Conservation (phyloP, 1,140 invertebrate species). For the Yoshiicerus persimilis region DNA sequence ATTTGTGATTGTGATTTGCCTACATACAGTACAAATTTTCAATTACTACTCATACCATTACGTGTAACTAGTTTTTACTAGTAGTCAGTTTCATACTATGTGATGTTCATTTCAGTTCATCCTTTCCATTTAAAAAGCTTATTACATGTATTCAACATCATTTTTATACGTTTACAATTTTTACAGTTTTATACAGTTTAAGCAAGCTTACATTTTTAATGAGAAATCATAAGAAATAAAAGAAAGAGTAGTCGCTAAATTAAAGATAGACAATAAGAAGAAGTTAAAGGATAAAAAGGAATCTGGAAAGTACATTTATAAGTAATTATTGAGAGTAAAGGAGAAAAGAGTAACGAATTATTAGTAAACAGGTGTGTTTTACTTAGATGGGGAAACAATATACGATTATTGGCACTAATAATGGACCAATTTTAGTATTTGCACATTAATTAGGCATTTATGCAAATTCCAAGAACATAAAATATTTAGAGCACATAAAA, state of each 20-base stretch:
- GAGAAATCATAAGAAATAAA: neutral
- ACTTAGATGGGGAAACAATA: too few species aligned
- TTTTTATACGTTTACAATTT: too few species aligned
- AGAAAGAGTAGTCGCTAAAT: too few species aligned
- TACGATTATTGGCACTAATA: too few species aligned
- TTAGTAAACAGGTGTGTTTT: too few species aligned
- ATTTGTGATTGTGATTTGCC: neutral
- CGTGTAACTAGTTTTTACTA: neutral
- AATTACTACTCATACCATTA: neutral
- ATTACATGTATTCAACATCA: neutral
- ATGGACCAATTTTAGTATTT: too few species aligned
- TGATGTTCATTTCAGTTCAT: neutral
- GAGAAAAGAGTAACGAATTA: too few species aligned
- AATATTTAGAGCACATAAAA: too few species aligned
- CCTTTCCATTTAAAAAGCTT: constrained; percentile 17
- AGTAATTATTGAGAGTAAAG: too few species aligned
- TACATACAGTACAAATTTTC: neutral
- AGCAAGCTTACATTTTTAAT: neutral
- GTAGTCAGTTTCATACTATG: neutral
- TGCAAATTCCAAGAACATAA: neutral
- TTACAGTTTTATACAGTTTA: neutral
- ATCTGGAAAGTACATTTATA: too few species aligned
- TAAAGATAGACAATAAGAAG: too few species aligned
- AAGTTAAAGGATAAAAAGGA: too few species aligned
- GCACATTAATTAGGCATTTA: neutral